These are phyloP conservation scores for Sebastes schlegelii DNA, from an alignment of 2,113 vertebrate genomes.

Conservation along the genomic window DNA sequence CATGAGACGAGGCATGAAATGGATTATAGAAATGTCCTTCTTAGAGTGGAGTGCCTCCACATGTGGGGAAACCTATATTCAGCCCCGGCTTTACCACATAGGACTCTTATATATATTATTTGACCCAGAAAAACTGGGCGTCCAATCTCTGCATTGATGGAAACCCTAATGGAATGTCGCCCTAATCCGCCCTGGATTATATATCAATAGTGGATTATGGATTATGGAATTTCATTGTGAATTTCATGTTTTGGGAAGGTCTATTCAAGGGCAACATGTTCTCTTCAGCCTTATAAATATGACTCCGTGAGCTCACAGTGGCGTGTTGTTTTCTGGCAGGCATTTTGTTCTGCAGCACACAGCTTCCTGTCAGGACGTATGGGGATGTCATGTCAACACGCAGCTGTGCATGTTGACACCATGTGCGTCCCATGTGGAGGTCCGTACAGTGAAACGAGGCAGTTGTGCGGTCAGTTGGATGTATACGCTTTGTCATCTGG, in stretches of 20 bases:
- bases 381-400: conserved; percentile 36
- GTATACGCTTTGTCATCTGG: conserved; percentile 41
- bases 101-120: conserved; percentile 40
- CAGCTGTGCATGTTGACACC: conserved; percentile 56
- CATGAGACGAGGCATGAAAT: conserved; percentile 58
- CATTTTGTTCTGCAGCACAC: conserved; percentile 39
- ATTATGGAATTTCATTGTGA: conserved; percentile 70
- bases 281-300: background rate
- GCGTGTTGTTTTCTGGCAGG: conserved; percentile 35
- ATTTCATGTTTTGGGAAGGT: conserved; percentile 58
- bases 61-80: conserved; percentile 54
- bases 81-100: conserved; percentile 49
- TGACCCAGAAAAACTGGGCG: conserved; percentile 74
- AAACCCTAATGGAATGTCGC: conserved; percentile 47
- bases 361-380: conserved; percentile 60
- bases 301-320: background rate
- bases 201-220: conserved; percentile 73
- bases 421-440: conserved; percentile 47
- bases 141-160: conserved; percentile 53
- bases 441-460: conserved; percentile 37
- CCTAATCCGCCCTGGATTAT: conserved; percentile 74
- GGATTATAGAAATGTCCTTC: conserved; percentile 63
- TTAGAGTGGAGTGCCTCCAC: conserved; percentile 43
- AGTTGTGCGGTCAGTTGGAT: conserved; percentile 14
- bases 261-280: conserved; percentile 34